Base-by-base conservation (phyloP, 1,140 invertebrate genomes). In the Neocloeon triangulifer region DNA sequence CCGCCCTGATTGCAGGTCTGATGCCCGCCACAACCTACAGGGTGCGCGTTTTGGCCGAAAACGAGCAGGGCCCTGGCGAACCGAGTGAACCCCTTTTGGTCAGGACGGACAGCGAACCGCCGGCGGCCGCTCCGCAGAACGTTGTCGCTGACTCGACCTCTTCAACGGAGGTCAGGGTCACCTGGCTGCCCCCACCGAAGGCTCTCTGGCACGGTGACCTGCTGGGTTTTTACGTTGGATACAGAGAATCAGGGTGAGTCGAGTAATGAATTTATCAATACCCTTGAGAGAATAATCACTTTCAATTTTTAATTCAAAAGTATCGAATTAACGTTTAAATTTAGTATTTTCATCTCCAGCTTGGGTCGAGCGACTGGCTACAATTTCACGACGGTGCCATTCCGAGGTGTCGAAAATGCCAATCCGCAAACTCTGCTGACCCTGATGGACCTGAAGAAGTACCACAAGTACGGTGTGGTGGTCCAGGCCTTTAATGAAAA, bases 401-500 rank as follows among this genome's bases (percentile, higher is more conserved):
- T 14, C 20, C n/a, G n/a, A n/a, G n/a, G n/a, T n/a, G n/a, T n/a
- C n/a, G n/a, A n/a, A n/a, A 20, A 12, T 5, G 7, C 30, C 9
- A 35, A 35, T 25, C 36, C 34, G 9, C 25, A 27, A 13, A 35
- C 30, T 5, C 15, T 33, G 1, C 26, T 32, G 3, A 13, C 39
- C 8, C 32, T 46, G 1, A 37, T 16, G 12, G 38, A 34, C 6
- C 28, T 45, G 8, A 40, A 38, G 19, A 43, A 42, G 19, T 43
- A 29, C 23, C 29, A 35, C 2, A 42, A 43, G 21, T 67, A 67
- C 41, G 51, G 53, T 3, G 49, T 66, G 9, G 50, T 61, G 35
- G 50, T 70, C 4, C 61, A 64, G 43, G 64, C 64, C 7, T 67
- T 58, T 41, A 70, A 69, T 39, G 48, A 50, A 14, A 51, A 58